These are phyloP conservation scores for Zenarchopterus dispar DNA, from an alignment of 2,797 vertebrate genomes.

Conservation along the genomic window DNA sequence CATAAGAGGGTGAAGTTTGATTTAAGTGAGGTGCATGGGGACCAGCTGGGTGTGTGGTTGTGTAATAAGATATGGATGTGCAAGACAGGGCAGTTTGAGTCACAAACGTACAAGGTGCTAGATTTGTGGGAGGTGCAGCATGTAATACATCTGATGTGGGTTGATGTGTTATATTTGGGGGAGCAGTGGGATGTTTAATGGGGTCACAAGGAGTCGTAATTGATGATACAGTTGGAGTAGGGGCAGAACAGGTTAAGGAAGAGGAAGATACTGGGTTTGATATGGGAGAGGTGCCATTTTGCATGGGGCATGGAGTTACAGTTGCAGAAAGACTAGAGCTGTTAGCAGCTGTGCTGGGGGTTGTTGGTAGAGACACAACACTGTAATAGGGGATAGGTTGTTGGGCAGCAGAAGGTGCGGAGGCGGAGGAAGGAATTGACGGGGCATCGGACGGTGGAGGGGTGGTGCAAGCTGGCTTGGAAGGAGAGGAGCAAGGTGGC, in stretches of 20 bases:
- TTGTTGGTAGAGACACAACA: constrained; percentile 58
- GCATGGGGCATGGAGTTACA: constrained; percentile 31
- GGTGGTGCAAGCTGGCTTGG: constrained; percentile 40
- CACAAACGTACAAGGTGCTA: constrained; percentile 67
- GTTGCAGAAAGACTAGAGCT: constrained; percentile 39
- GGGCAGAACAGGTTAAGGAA: constrained; percentile 28
- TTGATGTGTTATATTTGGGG: constrained; percentile 35
- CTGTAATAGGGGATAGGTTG: constrained; percentile 62
- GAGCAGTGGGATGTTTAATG: constrained; percentile 12
- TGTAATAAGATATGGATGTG: constrained; percentile 78
- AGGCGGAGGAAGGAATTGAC: constrained; percentile 41
- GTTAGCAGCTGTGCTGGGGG: constrained; percentile 36
- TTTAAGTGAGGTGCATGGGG: constrained; percentile 41
- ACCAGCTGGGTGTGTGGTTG: constrained; percentile 64
- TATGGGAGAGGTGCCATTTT: constrained; percentile 42
- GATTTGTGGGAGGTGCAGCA: constrained; percentile 32
- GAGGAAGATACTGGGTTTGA: constrained; percentile 25
- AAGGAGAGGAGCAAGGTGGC: constrained; percentile 51
- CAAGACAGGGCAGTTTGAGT: constrained; percentile 77
- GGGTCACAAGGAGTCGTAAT: constrained; percentile 24
- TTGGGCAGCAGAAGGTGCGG: constrained; percentile 25
- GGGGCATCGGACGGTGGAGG: constrained; percentile 20
- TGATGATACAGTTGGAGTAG: constrained; percentile 29
- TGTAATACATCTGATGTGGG: constrained; percentile 29
- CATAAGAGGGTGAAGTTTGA: constrained; percentile 62